A percentile compares a stretch with the other conserved stretches of the same genome.
Conservation (phyloP, 92 coral and sea anemone genomes). For the Muricea muricata region DNA sequence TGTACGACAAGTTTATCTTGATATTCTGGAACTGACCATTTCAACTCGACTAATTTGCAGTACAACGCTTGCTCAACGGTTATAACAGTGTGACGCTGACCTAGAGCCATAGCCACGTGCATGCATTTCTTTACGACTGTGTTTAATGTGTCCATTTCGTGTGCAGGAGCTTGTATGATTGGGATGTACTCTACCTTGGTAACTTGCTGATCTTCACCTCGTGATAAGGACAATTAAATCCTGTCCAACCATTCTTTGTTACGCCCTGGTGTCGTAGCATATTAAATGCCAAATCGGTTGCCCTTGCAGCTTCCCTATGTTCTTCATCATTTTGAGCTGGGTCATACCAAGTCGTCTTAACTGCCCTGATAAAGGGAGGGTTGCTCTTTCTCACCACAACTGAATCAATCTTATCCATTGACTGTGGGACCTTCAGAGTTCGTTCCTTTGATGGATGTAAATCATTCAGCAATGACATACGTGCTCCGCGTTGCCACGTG, state of each 20-base stretch:
- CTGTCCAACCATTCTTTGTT: constrained; percentile 56
- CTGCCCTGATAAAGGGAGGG: constrained; percentile 55
- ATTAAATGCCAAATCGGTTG: constrained; percentile 71
- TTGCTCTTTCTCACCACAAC: constrained; percentile 22
- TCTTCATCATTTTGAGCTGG: constrained; percentile 27
- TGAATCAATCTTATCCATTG: constrained; percentile 56
- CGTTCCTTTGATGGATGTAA: constrained; percentile 41
- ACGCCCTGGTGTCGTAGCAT: constrained; percentile 37
- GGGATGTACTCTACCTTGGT: constrained; percentile 68
- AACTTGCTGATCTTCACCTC: constrained; percentile 36
- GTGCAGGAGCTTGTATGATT: constrained; percentile 62
- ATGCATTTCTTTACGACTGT: constrained; percentile 66
- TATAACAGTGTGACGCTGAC: constrained; percentile 50
- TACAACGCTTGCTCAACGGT: constrained; percentile 68
- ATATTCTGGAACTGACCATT: constrained; percentile 66
- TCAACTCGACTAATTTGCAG: constrained; percentile 63
- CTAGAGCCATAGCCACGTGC: constrained; percentile 58
- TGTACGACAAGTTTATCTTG: constrained; percentile 52
- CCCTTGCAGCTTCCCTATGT: constrained; percentile 37
- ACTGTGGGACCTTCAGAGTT: constrained; percentile 50
- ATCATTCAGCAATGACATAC: constrained; percentile 8
- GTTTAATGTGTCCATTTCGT: constrained; percentile 64
- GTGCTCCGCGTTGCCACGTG: constrained; percentile 66
- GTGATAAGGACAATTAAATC: constrained; percentile 52
- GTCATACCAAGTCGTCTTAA: constrained; percentile 56